Conservation (phyloP, 2,113 vertebrate genomes). For the Chinchilla lanigera region DNA sequence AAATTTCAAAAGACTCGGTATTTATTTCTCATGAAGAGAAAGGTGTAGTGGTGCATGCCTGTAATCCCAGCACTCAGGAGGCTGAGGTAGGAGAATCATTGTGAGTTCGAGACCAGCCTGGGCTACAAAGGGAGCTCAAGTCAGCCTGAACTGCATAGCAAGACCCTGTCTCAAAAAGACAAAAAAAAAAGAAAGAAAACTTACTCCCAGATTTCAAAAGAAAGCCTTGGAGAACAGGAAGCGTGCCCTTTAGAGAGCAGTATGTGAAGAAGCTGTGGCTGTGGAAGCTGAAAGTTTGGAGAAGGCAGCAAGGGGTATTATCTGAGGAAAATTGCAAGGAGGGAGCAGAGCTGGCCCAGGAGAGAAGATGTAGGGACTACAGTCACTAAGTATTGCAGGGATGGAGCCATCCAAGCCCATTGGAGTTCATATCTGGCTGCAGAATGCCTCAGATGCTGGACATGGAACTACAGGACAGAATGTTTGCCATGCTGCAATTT, state of each 20-base stretch:
- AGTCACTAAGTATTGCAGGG: neutral
- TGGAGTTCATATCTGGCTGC: too few relatives aligned
- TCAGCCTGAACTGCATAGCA: too few relatives aligned
- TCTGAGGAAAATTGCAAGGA: neutral
- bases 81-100: too few relatives aligned
- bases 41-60: too few relatives aligned
- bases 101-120: too few relatives aligned
- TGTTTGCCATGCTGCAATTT: neutral
- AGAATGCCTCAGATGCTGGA: too few relatives aligned
- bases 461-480: too few relatives aligned
- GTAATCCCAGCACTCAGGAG: too few relatives aligned
- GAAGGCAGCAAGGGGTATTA: neutral
- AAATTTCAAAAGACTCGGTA: neutral
- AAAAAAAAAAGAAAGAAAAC: too few relatives aligned
- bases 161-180: too few relatives aligned
- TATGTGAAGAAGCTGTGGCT: neutral
- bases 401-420: too few relatives aligned
- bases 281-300: neutral
- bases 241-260: neutral
- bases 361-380: neutral
- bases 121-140: too few relatives aligned
- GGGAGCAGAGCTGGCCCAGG: neutral
- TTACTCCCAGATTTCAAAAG: neutral
- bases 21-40: neutral
- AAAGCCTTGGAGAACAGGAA: neutral